These are phyloP conservation scores for Vidua macroura DNA, from an alignment of 2,113 vertebrate species.

Conservation along the genomic window DNA sequence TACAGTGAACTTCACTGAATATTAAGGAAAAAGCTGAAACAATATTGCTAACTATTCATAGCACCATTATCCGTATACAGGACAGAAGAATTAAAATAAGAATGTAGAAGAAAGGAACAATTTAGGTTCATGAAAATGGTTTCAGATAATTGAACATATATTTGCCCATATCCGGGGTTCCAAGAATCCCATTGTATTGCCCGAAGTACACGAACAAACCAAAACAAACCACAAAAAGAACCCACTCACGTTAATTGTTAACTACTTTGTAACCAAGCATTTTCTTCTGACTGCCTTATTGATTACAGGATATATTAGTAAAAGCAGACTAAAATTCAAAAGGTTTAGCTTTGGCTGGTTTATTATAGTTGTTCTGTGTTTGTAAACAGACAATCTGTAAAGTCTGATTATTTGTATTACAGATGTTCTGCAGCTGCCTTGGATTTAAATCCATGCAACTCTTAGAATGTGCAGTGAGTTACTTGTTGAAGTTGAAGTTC, in stretches of 20 bases:
- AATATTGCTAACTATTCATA: not conserved
- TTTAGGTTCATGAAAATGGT: not conserved
- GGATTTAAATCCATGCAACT: slow-evolving; percentile 70
- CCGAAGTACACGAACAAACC: not conserved
- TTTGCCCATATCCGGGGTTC: not conserved
- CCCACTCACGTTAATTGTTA: slow-evolving; percentile 15
- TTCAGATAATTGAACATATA: not conserved
- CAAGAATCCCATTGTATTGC: slow-evolving; percentile 28
- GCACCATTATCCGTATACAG: not conserved
- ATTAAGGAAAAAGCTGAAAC: not conserved
- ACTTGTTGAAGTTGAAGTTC: slow-evolving; percentile 68
- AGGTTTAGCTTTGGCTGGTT: slow-evolving; percentile 65
- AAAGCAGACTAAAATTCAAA: slow-evolving; percentile 59
- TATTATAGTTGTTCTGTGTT: slow-evolving; percentile 62
- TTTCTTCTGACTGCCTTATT: slow-evolving; percentile 69
- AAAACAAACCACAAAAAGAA: not conserved
- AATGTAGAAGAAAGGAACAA: not conserved
- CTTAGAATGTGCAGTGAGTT: slow-evolving; percentile 73
- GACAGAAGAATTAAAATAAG: not conserved
- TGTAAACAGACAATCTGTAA: slow-evolving; percentile 68
- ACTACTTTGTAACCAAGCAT: slow-evolving; percentile 48
- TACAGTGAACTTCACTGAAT: slow-evolving; percentile 31
- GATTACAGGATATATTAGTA: slow-evolving; percentile 13
- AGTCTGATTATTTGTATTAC: slow-evolving; percentile 66
- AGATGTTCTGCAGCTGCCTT: slow-evolving; percentile 73